Base-by-base conservation (phyloP, 1,140 invertebrate species). In the Eufriesea mexicana region DNA sequence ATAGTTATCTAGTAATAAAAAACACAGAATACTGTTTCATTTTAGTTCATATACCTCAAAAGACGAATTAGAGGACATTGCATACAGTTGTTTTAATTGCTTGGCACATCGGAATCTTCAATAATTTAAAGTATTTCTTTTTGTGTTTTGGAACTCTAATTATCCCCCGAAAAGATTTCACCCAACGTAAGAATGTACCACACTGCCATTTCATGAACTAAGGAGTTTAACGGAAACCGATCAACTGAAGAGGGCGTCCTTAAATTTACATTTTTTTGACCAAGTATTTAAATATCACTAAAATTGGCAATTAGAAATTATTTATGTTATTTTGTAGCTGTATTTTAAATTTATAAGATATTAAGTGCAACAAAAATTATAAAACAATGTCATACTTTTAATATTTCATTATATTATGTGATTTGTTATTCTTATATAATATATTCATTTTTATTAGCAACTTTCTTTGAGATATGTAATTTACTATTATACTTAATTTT, bases 131-230 rank as follows among this genome's bases (percentile, higher is more conserved):
- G 18, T 70, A 54, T 61, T 55, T 67, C 45, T 77, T 47, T 49
- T 68, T 68, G 6, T 78, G 25, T 71, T 83, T 77, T 70, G 9
- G 78, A 83, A 83, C 28, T 83, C 7, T 78, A 82, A 73, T 20
- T 59, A 25, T 68, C 25, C 12, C 14, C 35, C n/a, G 51, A 64
- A 75, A 45, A 51, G 18, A 72, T 54, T 61, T 78, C 70, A 85
- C 59, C 45, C 55, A 55, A 20, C n/a, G 59, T 72, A 71, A 62
- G 67, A 78, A 78, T 78, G 23, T 80, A 78, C 55, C 62, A 68
- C 81, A 86, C 89, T 90, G 84, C 89, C 89, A 90, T 90, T 90
- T 89, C 89, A 87, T 83, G 80, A 85, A 83, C 64, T 84, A 62
- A 83, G 20, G 35, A 35, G 83, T 72, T 72, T 20, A 84, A 79